Percentiles rank a stretch among this genome's conserved stretches.
Conservation (phyloP, 2,888 invertebrate species). For the Apamea monoglypha region DNA sequence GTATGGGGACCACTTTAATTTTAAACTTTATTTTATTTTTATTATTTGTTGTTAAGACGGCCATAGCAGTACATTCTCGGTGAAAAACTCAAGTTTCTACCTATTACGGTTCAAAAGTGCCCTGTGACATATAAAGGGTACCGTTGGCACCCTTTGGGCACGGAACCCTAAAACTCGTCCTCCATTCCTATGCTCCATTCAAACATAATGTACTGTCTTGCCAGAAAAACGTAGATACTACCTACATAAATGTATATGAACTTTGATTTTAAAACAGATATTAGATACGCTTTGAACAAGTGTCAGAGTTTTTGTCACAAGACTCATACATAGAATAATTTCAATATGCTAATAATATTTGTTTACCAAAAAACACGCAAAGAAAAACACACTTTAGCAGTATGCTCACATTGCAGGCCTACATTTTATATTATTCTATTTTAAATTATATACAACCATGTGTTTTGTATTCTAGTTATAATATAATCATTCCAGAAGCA, state of each 20-base stretch:
- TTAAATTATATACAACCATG: neutral
- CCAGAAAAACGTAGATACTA: neutral
- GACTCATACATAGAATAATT: neutral
- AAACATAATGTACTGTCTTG: neutral
- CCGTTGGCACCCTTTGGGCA: neutral
- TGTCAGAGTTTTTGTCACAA: too few relatives aligned
- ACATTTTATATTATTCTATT: neutral
- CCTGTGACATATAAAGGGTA: neutral
- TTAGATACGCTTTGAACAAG: neutral
- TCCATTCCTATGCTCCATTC: neutral
- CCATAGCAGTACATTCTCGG: too few relatives aligned
- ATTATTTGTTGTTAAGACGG: neutral
- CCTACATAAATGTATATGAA: neutral
- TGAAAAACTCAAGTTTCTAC: neutral
- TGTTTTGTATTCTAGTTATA: neutral
- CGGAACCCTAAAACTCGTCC: neutral
- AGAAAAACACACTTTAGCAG: neutral
- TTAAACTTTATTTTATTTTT: neutral
- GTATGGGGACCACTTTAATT: neutral
- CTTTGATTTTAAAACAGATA: neutral
- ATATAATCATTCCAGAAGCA: constrained; percentile 34
- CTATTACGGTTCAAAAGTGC: neutral
- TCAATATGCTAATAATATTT: neutral
- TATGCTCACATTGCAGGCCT: neutral
- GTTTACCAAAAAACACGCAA: neutral